These are phyloP conservation scores for Hemicordylus capensis DNA, from an alignment of 2,113 vertebrate genomes.

Conservation along the genomic window DNA sequence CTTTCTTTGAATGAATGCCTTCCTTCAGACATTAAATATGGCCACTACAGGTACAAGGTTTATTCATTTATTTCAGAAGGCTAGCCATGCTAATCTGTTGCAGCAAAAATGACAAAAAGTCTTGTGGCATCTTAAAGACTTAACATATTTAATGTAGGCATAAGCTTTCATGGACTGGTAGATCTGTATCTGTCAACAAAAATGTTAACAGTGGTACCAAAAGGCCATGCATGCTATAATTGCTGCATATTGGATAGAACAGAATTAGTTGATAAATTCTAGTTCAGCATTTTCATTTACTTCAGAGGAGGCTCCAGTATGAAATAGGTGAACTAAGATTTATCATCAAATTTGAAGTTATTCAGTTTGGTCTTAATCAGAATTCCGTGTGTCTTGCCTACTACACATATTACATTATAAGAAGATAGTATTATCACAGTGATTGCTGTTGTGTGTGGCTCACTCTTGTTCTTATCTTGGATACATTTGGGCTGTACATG, in stretches of 20 bases:
- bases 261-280: neutral
- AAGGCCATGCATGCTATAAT: neutral
- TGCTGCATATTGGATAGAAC: neutral
- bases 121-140: neutral
- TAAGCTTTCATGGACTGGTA: neutral
- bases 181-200: neutral
- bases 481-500: neutral
- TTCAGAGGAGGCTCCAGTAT: neutral
- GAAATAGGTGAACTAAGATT: neutral
- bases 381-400: neutral
- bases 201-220: neutral
- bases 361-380: neutral
- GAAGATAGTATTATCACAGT: neutral
- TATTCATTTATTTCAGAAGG: constrained; percentile 46
- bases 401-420: neutral
- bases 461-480: neutral
- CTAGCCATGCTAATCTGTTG: neutral
- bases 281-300: neutral
- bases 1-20: constrained; percentile 52
- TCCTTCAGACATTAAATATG: constrained; percentile 46
- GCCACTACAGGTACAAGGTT: constrained; percentile 41
- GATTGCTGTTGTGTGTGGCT: neutral
- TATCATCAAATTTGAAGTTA: neutral
- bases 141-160: neutral
- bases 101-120: neutral